A percentile compares a stretch with the other conserved stretches of the same genome.
phyloP scores from a whole-genome alignment of 92 coral and sea anemone genomes.

The Diadumene lineata region DNA sequence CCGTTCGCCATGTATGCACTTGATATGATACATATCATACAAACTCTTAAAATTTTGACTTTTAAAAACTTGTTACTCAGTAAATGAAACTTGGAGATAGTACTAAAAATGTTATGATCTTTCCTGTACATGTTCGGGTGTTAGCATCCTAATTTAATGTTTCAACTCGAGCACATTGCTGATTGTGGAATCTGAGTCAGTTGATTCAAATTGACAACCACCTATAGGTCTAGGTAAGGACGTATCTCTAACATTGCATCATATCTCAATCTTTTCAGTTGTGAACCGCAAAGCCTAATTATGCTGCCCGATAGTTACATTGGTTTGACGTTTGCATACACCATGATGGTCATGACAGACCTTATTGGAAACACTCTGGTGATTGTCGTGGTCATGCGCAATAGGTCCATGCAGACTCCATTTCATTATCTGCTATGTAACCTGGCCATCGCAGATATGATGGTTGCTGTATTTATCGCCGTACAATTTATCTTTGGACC shows the following conservation, averaged over 20 bases:
- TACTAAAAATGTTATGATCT: too few relatives aligned
- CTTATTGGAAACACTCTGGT: slow-evolving; percentile 40
- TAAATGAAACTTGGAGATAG: too few relatives aligned
- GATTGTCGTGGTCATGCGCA: slow-evolving; percentile 27
- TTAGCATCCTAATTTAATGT: too few relatives aligned
- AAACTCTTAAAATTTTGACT: too few relatives aligned
- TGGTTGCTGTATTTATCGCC: slow-evolving; percentile 43
- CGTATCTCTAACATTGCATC: too few relatives aligned
- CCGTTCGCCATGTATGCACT: too few relatives aligned
- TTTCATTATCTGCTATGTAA: slow-evolving; percentile 41
- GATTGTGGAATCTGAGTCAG: not conserved
- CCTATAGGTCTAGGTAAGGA: too few relatives aligned
- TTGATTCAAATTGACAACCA: not conserved
- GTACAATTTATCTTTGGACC: slow-evolving; percentile 32
- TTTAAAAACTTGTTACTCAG: too few relatives aligned
- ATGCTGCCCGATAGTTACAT: slow-evolving; percentile 14
- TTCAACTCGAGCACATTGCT: too few relatives aligned
- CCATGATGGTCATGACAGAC: slow-evolving; percentile 32
- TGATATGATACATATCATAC: too few relatives aligned
- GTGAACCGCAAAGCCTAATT: not conserved
- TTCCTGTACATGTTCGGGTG: too few relatives aligned
- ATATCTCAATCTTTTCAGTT: not conserved
- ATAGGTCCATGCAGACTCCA: slow-evolving; percentile 33
- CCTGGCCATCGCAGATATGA: slow-evolving; percentile 44
- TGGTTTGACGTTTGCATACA: slow-evolving; percentile 22